Conservation (phyloP, 2,113 vertebrate genomes). For the Alethe castanea region DNA sequence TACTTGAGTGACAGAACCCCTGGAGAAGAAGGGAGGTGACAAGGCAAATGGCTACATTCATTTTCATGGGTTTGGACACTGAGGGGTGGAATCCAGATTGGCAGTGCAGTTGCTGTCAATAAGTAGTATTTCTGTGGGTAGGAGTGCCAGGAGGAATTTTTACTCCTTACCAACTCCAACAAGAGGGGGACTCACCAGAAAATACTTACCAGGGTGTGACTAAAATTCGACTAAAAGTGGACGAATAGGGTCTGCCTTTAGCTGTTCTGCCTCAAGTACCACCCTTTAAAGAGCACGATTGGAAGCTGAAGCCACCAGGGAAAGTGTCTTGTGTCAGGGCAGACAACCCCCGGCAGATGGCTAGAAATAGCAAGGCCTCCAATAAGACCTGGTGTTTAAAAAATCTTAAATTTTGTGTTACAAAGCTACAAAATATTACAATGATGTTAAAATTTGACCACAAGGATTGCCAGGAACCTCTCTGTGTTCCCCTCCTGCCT, state of each 20-base stretch:
- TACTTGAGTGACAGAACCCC: background rate
- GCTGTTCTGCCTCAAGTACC: background rate
- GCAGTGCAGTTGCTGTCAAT: background rate
- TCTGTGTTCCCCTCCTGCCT: background rate
- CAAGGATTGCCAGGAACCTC: background rate
- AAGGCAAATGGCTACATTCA: background rate
- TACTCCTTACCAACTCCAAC: background rate
- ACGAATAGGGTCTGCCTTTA: background rate
- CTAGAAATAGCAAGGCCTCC: background rate
- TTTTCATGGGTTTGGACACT: background rate
- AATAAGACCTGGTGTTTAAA: background rate
- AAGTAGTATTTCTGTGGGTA: background rate
- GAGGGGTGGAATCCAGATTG: background rate
- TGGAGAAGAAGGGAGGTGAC: background rate
- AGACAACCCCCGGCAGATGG: background rate
- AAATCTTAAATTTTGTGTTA: background rate
- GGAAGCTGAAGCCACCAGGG: background rate
- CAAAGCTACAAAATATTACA: background rate
- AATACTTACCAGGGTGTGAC: background rate
- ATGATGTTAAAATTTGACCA: background rate
- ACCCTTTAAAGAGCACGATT: accelerated
- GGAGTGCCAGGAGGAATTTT: background rate
- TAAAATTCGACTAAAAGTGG: background rate
- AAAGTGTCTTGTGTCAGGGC: background rate
- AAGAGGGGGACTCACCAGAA: background rate